These are phyloP conservation scores for Drosophila pseudoananassae DNA, from an alignment of 1,140 invertebrate genomes.

Conservation along the genomic window DNA sequence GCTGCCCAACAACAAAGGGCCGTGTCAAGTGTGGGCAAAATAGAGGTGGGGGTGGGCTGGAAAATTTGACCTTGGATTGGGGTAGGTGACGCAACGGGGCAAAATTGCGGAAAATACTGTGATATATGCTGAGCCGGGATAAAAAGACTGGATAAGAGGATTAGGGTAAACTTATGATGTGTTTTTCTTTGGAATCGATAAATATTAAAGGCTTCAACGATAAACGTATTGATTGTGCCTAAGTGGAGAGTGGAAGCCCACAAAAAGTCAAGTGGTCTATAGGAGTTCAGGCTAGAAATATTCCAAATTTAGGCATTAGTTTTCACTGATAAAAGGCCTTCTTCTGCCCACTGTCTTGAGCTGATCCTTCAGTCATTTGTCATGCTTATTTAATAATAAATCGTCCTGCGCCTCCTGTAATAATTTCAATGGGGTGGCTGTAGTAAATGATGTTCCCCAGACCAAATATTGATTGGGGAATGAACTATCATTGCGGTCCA, in stretches of 20 bases:
- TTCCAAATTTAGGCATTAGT: neutral
- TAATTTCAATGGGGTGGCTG: constrained; percentile 62
- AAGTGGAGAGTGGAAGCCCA: constrained; percentile 1
- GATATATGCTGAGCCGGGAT: constrained; percentile 42
- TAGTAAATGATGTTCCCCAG: constrained; percentile 35
- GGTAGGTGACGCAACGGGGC: constrained; percentile 38
- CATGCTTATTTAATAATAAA: constrained; percentile 63
- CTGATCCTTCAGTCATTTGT: constrained; percentile 45
- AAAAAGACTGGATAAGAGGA: constrained; percentile 42
- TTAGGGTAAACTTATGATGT: constrained; percentile 40
- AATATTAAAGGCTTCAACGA: constrained; percentile 36
- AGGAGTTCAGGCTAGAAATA: no score
- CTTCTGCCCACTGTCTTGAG: neutral
- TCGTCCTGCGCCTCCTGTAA: constrained; percentile 38
- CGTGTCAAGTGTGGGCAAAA: constrained; percentile 11
- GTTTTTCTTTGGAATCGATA: constrained; percentile 41
- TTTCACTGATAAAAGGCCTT: neutral
- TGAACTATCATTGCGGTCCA: constrained; percentile 47
- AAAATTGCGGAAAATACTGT: constrained; percentile 36
- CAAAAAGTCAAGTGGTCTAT: no score
- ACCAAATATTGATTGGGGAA: constrained; percentile 51
- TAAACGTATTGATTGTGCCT: constrained; percentile 32
- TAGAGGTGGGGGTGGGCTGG: constrained; percentile 22
- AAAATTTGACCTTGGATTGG: constrained; percentile 42
- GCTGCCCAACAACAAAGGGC: constrained; percentile 43